A percentile compares a stretch with the other conserved stretches of the same genome.
Evolutionary conservation across 2,888 invertebrate species (phyloP).

Genomic region (Zelleria hepariella): DNA sequence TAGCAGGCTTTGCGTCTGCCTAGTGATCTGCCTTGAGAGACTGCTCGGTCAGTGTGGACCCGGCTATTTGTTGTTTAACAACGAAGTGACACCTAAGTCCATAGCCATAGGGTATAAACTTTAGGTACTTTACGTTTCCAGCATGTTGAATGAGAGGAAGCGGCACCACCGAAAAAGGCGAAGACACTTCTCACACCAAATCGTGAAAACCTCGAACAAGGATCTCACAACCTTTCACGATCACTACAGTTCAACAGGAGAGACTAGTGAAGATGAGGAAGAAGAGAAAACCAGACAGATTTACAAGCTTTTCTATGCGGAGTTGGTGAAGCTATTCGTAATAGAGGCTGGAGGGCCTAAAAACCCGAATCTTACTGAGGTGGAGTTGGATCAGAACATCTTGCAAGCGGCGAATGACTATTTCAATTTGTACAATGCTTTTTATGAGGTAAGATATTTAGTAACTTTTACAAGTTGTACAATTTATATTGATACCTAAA

Average conservation of each 20-base stretch:
- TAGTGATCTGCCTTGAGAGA: too few relatives aligned
- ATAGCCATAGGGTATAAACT: neutral
- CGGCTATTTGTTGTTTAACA: too few relatives aligned
- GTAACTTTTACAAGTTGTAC: too few relatives aligned
- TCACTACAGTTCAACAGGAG: conserved; percentile 15
- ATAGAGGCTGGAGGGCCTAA: conserved; percentile 37
- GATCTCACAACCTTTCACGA: neutral
- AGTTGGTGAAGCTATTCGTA: conserved; percentile 55
- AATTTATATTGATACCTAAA: too few relatives aligned
- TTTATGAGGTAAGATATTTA: conserved; percentile 71
- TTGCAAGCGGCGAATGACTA: conserved; percentile 56
- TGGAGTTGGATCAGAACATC: conserved; percentile 52
- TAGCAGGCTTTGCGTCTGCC: too few relatives aligned
- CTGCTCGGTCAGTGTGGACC: too few relatives aligned
- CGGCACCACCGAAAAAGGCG: conserved; percentile 23
- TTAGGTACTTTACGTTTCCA: conserved; percentile 16
- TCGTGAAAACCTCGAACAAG: neutral
- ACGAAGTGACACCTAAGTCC: too few relatives aligned
- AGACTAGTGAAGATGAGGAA: conserved; percentile 26
- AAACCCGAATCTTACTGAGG: conserved; percentile 35
- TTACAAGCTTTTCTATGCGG: conserved; percentile 48
- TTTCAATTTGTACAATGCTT: conserved; percentile 61
- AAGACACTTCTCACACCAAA: conserved; percentile 1
- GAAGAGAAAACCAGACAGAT: conserved; percentile 27
- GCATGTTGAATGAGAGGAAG: conserved; percentile 38